These are phyloP conservation scores for Lithodes maja DNA, from an alignment of 2,888 invertebrate genomes.

Conservation along the genomic window DNA sequence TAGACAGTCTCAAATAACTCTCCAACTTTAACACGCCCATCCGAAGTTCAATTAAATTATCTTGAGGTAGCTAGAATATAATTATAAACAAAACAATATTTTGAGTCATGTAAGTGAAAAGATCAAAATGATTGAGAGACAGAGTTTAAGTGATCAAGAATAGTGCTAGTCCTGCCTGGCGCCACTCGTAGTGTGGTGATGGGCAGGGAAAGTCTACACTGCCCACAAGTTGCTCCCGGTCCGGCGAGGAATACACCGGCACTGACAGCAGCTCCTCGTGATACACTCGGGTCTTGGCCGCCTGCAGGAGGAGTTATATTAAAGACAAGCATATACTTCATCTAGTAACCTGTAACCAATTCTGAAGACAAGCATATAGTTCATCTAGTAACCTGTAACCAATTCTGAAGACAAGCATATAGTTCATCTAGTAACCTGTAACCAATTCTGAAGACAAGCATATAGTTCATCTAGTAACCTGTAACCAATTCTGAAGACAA, in stretches of 20 bases:
- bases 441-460: no score
- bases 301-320: neutral
- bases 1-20: no score
- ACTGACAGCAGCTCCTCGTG: conserved; percentile 74
- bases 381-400: neutral
- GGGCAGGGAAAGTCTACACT: conserved; percentile 77
- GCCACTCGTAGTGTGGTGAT: conserved; percentile 78
- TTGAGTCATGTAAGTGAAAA: no score
- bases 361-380: no score
- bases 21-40: no score
- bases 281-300: conserved; percentile 70
- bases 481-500: no score
- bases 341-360: no score
- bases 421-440: neutral
- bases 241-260: conserved; percentile 78
- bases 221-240: conserved; percentile 77
- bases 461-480: neutral
- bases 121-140: no score
- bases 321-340: neutral
- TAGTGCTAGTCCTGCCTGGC: conserved; percentile 80
- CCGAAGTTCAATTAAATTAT: no score
- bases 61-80: no score
- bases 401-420: no score
- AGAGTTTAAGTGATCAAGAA: conserved; percentile 75
- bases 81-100: no score